Base-by-base conservation (phyloP, 2,113 vertebrate species). In the Triplophysa tibetana region DNA sequence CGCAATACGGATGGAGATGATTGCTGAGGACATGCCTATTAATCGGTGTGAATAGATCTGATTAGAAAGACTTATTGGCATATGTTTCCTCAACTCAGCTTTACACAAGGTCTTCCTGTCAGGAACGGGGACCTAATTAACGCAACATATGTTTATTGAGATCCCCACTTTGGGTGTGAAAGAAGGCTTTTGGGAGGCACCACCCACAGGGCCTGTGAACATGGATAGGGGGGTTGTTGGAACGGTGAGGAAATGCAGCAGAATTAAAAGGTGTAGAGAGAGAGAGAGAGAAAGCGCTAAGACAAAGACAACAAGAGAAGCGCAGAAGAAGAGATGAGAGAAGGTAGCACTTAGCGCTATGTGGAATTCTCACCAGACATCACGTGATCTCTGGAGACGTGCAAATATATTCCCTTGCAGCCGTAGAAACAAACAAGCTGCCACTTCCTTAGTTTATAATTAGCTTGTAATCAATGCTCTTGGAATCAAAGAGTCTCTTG, bases 371-470 rank as follows among this genome's bases (percentile, higher is more conserved):
- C 91, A 91, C 90, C 78, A 78, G 79, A 89, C 88, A 83, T 90
- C 89, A 89, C 85, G 86, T 85, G 88, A 89, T 90, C 88, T 84
- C 86, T 29, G 85, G 81, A 67, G 88, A 92, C 89, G 92, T 93
- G 92, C 85, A 89, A 93, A 93, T 92, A 87, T 92, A 91, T 93
- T 93, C 90, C 88, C 87, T 87, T 87, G 90, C 86, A 89, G 91
- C 90, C 86, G 67, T 88, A 88, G 89, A 91, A 90, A 91, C 89
- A 91, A 93, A 93, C 91, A 90, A 88, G 89, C 89, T 91, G 88
- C 88, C 87, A 91, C 90, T 93, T 93, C 91, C 91, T 90, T 85
- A 17, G 87, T 86, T 91, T 93, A 93, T 92, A 91, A 92, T 92
- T 91, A 94, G 90, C 88, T 68, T 87, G 90, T 92, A 91, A 93